Evolutionary conservation across 2,113 vertebrate species (phyloP), one percentile per base, ranked within the genome.

Genomic region (Python bivittatus): DNA sequence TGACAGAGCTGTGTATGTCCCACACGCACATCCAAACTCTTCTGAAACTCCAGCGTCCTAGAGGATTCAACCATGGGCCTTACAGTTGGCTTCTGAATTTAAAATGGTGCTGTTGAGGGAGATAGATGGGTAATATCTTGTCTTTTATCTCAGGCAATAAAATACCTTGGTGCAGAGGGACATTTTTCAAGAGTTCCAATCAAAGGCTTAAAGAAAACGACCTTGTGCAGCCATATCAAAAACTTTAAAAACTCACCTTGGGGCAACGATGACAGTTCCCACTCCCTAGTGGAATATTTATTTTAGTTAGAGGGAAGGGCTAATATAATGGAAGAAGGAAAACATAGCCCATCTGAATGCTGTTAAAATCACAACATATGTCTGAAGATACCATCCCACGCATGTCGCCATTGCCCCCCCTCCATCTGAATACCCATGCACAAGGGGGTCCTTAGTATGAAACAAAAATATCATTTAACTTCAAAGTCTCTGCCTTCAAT

Each of bases 401-500:
- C 29, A 88, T 60, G 27, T 29, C 6, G 33, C 33, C 72, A 79
- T 20, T 79, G 72, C 20, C 33, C 72, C 33, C 29, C 13, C 27
- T 15, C 64, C 17, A 79, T 33, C 33, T 38, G 7, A 17, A 42
- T 79, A 33, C 42, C 72, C 15, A 23, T 33, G 48, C 33, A 22
- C 33, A 3, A 4, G 33, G 0, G 11, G 11, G n/a, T 29, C 44
- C 48, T 86, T 61, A 54, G 15, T 89, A 92, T 23, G 42, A 92
- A 86, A 25, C 13, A 52, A 95, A 79, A 92, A 92, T 13, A 0
- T 23, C 58, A 94, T 85, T 92, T 92, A 57, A 27, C 84, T 95
- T 94, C 89, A 1, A 11, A 15, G 1, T 88, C 89, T 86, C 83
- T 92, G 84, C 92, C 3, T 53, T 88, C 92, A 96, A 95, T 83